Percentiles rank a stretch among this genome's conserved stretches.
These are phyloP conservation scores for Eristalis intricaria DNA, from an alignment of 2,888 invertebrate genomes.

Conservation along the genomic window DNA sequence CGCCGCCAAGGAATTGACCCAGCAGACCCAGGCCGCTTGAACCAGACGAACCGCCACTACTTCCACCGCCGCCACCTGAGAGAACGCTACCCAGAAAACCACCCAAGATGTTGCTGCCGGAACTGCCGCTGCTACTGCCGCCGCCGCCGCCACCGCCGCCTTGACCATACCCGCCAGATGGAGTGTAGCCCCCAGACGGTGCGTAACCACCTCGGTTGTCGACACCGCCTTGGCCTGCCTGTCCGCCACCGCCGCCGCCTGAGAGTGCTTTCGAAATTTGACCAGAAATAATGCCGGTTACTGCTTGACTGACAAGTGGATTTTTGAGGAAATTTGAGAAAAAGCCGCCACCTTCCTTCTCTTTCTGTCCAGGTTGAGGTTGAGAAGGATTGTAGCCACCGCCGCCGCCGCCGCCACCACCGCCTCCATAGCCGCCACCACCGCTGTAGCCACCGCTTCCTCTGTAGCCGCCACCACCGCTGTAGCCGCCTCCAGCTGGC, in stretches of 20 bases:
- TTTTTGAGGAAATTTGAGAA: conserved; percentile 80
- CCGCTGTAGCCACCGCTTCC: conserved; percentile 33
- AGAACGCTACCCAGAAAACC: conserved; percentile 74
- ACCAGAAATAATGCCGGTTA: conserved; percentile 80
- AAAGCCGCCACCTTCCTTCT: conserved; percentile 78
- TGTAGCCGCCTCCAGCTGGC: conserved; percentile 73
- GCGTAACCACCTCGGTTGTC: conserved; percentile 76
- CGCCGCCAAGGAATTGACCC: conserved; percentile 72
- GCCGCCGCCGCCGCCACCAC: conserved; percentile 72
- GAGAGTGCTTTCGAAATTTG: conserved; percentile 79
- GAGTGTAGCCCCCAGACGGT: conserved; percentile 75
- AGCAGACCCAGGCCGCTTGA: conserved; percentile 73
- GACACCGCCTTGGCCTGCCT: conserved; percentile 54
- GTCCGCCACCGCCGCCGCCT: conserved; percentile 76
- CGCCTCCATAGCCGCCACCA: conserved; percentile 36
- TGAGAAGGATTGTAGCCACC: conserved; percentile 72
- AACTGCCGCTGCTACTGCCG: conserved; percentile 58
- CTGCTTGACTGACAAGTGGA: conserved; percentile 80
- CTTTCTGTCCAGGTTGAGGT: conserved; percentile 76
- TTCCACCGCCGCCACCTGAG: conserved; percentile 74
- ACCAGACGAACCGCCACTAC: conserved; percentile 66
- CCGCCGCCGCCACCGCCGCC: conserved; percentile 73
- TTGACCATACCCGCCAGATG: conserved; percentile 69
- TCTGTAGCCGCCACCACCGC: conserved; percentile 65
- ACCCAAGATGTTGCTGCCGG: conserved; percentile 75